Conservation (phyloP, 2,888 invertebrate species). For the Folsomia candida region DNA sequence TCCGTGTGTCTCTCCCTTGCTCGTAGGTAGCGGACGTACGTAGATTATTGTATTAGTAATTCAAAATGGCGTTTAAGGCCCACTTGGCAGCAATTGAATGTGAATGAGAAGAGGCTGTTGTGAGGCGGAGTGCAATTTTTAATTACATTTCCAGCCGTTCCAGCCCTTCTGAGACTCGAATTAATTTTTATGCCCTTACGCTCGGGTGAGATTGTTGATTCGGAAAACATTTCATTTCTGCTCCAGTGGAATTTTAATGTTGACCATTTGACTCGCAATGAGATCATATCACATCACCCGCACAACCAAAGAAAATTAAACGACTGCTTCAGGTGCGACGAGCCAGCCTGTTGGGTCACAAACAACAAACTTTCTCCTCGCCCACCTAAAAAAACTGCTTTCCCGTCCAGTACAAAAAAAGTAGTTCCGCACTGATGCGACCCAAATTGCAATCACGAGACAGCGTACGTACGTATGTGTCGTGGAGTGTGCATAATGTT, state of each 20-base stretch:
- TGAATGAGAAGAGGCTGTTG: not conserved
- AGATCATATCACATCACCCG: not conserved
- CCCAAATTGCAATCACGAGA: too few species aligned
- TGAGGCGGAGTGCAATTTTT: slow-evolving; percentile 1
- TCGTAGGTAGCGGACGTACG: too few species aligned
- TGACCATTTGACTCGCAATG: not conserved
- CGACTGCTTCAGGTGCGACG: not conserved
- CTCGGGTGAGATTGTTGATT: not conserved
- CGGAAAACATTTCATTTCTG: not conserved
- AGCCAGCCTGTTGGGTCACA: too few species aligned
- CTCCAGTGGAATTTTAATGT: not conserved
- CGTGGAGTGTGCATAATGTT: too few species aligned
- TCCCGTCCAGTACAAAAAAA: too few species aligned
- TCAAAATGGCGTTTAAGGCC: not conserved
- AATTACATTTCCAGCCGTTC: not conserved
- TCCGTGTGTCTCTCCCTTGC: too few species aligned
- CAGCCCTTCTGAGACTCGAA: not conserved
- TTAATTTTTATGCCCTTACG: slow-evolving; percentile 1
- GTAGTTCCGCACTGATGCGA: too few species aligned
- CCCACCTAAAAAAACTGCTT: too few species aligned
- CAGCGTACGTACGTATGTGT: too few species aligned
- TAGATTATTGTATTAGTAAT: too few species aligned
- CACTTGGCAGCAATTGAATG: slow-evolving; percentile 2
- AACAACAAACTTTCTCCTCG: too few species aligned
- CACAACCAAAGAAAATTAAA: not conserved